Evolutionary conservation across 2,888 invertebrate genomes (phyloP), one percentile per base, ranked within the genome.

Genomic region (Mesorhabditis sp.): DNA sequence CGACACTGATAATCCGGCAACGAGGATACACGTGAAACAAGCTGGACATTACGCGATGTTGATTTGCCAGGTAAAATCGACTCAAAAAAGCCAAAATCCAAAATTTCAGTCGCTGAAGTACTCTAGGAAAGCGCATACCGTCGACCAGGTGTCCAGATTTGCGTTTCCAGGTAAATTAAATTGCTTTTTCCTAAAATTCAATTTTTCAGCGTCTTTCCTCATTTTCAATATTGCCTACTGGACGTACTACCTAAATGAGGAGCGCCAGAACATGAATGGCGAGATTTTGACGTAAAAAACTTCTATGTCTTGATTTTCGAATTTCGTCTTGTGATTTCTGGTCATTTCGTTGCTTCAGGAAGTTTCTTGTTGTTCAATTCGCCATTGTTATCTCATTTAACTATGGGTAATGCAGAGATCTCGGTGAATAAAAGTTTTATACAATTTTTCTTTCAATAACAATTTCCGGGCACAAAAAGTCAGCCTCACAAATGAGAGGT

Each of bases 151-250:
- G 4, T 74, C 78, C 2, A 45, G 82, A 28, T 74, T 80, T 64
- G 73, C 74, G 4, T 82, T 82, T 76, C 82, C 82, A 62, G 72
- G 82, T 82, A 58, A 72, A 73, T 68, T n/a, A n/a, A n/a, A n/a
- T n/a, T n/a, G n/a, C n/a, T n/a, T n/a, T n/a, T n/a, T n/a, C n/a
- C n/a, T n/a, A n/a, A n/a, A n/a, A n/a, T n/a, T n/a, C n/a, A n/a
- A n/a, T n/a, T n/a, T n/a, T n/a, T n/a, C n/a, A n/a, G 82, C 74
- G 7, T 76, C 75, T 28, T 82, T 81, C 71, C 61, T 73, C 7
- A 67, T 79, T 7, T 82, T 81, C 77, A 82, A 82, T 69, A 67
- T 77, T n/a, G 65, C 76, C 69, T 82, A 82, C 73, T 82, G 82
- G 82, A 72, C 75, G 74, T 80, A 80, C 73, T 82, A 82, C 72